A percentile compares a stretch with the other conserved stretches of the same genome.
Conservation (phyloP, 2,888 invertebrate genomes). For the Schizotus pectinicornis region DNA sequence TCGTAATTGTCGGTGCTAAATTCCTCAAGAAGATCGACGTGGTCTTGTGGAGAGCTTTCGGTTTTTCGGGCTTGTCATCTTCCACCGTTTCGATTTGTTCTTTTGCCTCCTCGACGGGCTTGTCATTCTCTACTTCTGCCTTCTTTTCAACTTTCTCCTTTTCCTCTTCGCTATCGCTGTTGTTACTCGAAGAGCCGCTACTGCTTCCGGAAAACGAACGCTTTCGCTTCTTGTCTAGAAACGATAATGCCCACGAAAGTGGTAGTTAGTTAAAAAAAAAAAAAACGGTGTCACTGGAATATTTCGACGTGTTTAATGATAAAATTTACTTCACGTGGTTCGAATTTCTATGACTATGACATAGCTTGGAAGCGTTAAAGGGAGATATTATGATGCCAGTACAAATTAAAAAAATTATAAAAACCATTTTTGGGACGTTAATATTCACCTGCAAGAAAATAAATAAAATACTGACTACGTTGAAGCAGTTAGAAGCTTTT, state of each 20-base stretch:
- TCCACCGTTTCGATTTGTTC: conserved; percentile 56
- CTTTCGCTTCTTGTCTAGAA: conserved; percentile 56
- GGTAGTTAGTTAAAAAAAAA: not conserved
- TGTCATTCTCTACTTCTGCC: conserved; percentile 45
- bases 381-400: too few species aligned
- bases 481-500: too few species aligned
- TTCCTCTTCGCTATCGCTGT: conserved; percentile 60
- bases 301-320: too few species aligned
- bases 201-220: conserved; percentile 62
- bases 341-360: too few species aligned
- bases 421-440: too few species aligned
- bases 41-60: conserved; percentile 88
- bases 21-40: conserved; percentile 97
- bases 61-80: conserved; percentile 61
- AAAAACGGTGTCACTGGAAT: too few species aligned
- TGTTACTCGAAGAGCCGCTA: conserved; percentile 57
- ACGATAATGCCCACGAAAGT: not conserved
- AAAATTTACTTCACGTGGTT: too few species aligned
- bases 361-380: too few species aligned
- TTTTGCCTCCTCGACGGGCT: conserved; percentile 51
- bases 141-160: conserved; percentile 43
- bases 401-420: too few species aligned
- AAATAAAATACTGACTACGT: too few species aligned
- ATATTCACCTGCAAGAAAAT: too few species aligned
- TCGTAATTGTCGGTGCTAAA: conserved; percentile 93